These are phyloP conservation scores for Rhagonycha lutea DNA, from an alignment of 2,888 invertebrate species.

Conservation along the genomic window DNA sequence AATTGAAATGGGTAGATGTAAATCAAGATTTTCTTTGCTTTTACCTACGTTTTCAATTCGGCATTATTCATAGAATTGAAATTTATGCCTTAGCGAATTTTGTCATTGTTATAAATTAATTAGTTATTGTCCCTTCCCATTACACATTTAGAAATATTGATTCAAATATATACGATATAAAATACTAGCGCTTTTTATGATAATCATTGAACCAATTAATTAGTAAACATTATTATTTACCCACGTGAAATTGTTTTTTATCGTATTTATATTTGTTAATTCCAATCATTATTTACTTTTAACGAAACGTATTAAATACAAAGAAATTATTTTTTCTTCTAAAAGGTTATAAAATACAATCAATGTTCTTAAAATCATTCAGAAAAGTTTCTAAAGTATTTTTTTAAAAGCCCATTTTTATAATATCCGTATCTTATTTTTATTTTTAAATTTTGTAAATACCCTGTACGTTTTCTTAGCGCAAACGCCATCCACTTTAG, in stretches of 20 bases:
- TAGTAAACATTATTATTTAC: background rate
- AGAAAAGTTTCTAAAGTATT: no score
- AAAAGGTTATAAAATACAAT: no score
- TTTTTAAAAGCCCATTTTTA: no score
- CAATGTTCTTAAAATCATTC: no score
- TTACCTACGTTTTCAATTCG: background rate
- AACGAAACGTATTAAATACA: background rate
- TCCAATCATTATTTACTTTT: background rate
- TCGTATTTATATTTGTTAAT: background rate
- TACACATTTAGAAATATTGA: background rate
- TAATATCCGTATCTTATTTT: no score
- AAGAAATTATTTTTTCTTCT: background rate
- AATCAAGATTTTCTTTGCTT: conserved; percentile 3
- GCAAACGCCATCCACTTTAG: background rate
- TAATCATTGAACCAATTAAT: background rate
- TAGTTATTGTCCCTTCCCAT: background rate
- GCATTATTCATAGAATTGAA: conserved; percentile 2
- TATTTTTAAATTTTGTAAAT: background rate
- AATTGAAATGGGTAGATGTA: background rate
- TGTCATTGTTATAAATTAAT: conserved; percentile 4
- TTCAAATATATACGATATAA: background rate
- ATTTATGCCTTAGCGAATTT: background rate
- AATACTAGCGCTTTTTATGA: background rate
- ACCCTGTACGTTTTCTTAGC: background rate
- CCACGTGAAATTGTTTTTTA: background rate